phyloP scores from a whole-genome alignment of 1,140 invertebrate genomes.

The Nephila pilipes region DNA sequence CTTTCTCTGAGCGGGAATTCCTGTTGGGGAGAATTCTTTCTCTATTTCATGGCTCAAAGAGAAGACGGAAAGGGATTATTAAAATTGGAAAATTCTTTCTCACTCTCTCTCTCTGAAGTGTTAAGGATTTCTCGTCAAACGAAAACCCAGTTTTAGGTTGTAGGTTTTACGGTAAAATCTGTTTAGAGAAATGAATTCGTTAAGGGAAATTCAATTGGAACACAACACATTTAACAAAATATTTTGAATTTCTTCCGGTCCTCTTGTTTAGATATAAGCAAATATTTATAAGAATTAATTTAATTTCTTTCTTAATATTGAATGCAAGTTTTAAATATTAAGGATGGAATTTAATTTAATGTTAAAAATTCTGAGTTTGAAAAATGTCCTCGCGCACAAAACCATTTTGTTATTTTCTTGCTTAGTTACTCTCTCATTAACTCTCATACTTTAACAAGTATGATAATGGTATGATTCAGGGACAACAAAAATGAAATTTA shows the following conservation, averaged over 20 bases:
- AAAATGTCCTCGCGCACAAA: too few species aligned
- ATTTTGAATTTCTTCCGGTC: background rate
- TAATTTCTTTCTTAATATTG: background rate
- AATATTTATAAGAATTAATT: background rate
- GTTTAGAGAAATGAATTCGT: background rate
- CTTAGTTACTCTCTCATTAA: too few species aligned
- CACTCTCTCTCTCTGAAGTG: background rate
- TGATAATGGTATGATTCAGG: too few species aligned
- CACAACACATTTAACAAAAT: background rate
- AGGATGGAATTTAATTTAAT: background rate
- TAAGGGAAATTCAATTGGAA: background rate
- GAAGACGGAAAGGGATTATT: background rate
- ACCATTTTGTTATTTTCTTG: too few species aligned
- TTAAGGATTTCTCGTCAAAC: background rate
- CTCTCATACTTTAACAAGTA: too few species aligned
- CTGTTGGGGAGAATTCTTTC: background rate
- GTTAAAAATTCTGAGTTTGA: too few species aligned
- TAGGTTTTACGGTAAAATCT: background rate
- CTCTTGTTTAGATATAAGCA: background rate
- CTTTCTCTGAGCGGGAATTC: slow-evolving; percentile 4
- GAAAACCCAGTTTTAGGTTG: background rate
- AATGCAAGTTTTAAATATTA: background rate
- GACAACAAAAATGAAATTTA: too few species aligned
- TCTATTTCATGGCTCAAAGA: background rate
- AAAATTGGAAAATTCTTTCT: slow-evolving; percentile 1